A percentile compares a stretch with the other conserved stretches of the same genome.
Conservation (phyloP, 2,797 vertebrate species). For the Pseudomugil gertrudae region DNA sequence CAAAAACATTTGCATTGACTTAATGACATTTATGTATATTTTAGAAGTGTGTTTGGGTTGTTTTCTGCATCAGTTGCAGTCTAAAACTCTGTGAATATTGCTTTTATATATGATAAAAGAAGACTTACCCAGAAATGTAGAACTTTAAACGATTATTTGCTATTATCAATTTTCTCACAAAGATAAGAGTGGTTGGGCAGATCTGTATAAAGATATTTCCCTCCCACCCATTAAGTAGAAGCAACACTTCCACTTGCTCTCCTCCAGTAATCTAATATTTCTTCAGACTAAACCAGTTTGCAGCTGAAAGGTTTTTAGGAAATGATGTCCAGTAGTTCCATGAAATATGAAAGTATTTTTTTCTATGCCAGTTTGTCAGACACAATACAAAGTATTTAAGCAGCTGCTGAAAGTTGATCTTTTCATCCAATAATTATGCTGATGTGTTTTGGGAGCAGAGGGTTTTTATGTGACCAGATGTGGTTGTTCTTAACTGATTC, state of each 20-base stretch:
- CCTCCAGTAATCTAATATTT: conserved; percentile 17
- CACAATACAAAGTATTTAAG: conserved; percentile 25
- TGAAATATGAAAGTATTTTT: conserved; percentile 23
- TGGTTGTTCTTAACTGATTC: conserved; percentile 44
- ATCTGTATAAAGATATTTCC: neutral
- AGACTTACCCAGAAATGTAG: neutral
- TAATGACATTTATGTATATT: neutral
- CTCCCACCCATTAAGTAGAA: neutral
- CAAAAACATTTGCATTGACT: neutral
- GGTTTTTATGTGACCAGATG: conserved; percentile 46
- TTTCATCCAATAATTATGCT: conserved; percentile 47
- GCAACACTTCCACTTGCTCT: conserved; percentile 1
- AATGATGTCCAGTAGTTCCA: conserved; percentile 12
- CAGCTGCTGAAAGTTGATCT: conserved; percentile 51
- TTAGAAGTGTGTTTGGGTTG: neutral
- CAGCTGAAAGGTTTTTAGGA: conserved; percentile 11
- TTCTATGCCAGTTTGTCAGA: conserved; percentile 19
- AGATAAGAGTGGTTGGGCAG: neutral
- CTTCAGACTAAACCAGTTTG: conserved; percentile 3
- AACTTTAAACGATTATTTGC: neutral
- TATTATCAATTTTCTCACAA: neutral
- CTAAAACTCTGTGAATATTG: neutral
- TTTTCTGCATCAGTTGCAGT: neutral
- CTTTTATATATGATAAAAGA: conserved; percentile 2
- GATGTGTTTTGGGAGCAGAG: conserved; percentile 24